A percentile compares a stretch with the other conserved stretches of the same genome.
Conservation (phyloP, 2,113 vertebrate genomes). For the Regulus satrapa region DNA sequence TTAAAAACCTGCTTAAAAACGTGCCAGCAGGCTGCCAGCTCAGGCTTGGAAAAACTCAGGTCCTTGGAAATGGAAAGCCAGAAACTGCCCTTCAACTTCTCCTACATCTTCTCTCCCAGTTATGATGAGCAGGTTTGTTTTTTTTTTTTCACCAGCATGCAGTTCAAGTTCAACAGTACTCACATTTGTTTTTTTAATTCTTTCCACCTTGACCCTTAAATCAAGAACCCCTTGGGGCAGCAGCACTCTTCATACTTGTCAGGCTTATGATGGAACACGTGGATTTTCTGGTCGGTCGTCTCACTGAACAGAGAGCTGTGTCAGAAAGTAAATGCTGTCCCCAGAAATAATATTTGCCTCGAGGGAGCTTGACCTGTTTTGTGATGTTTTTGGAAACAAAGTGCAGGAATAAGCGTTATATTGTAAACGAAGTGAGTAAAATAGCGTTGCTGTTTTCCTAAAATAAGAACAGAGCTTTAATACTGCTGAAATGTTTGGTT, state of each 20-base stretch:
- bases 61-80: not conserved
- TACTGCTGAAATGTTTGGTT: not conserved
- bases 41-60: not conserved
- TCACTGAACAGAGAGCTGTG: not conserved
- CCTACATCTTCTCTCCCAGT: not conserved
- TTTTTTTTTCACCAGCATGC: not conserved
- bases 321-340: not conserved
- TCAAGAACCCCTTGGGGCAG: not conserved
- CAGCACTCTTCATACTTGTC: not conserved
- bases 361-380: not conserved
- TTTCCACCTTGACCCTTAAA: not conserved
- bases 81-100: not conserved
- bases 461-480: not conserved
- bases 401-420: not conserved
- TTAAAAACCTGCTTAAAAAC: not conserved
- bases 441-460: not conserved
- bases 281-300: not conserved
- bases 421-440: not conserved
- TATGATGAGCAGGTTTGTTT: not conserved
- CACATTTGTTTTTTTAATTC: not conserved
- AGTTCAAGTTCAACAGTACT: not conserved
- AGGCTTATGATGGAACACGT: not conserved
- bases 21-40: not conserved
- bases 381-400: slow-evolving; percentile 15
- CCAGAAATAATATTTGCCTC: not conserved